Conservation (phyloP, 2,888 invertebrate species). For the Eristalinus aeneus region DNA sequence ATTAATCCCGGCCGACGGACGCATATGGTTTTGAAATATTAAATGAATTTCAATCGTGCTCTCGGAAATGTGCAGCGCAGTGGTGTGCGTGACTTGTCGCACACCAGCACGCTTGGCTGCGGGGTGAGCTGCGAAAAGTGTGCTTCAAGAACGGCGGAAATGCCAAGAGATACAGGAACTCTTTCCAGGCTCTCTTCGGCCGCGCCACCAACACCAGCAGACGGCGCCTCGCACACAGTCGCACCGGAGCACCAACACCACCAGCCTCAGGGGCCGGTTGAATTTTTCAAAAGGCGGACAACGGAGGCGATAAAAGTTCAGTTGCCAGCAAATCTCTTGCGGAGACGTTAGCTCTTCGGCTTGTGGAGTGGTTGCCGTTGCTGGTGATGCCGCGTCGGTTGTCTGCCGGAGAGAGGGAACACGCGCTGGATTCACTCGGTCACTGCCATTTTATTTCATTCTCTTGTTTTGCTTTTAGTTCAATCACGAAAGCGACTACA, state of each 20-base stretch:
- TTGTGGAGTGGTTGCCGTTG: neutral
- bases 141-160: conserved; percentile 34
- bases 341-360: conserved; percentile 35
- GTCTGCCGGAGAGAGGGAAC: conserved; percentile 36
- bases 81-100: neutral
- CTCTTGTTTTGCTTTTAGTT: conserved; percentile 16
- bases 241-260: neutral
- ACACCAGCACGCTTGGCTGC: neutral
- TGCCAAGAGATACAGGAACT: conserved; percentile 25
- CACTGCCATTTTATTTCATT: conserved; percentile 54
- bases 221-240: neutral
- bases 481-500: no score
- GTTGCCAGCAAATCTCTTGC: conserved; percentile 58
- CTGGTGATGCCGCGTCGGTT: conserved; percentile 14
- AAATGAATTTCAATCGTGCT: conserved; percentile 59
- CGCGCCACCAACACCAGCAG: neutral
- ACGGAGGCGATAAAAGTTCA: conserved; percentile 53
- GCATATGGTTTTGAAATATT: conserved; percentile 57
- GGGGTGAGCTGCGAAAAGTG: neutral
- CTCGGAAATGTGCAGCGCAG: neutral
- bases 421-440: conserved; percentile 49
- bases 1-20: conserved; percentile 46
- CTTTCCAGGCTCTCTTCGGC: conserved; percentile 1
- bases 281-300: conserved; percentile 46
- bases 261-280: neutral